Conservation (phyloP, 2,113 vertebrate genomes). For the Callionymus lyra region DNA sequence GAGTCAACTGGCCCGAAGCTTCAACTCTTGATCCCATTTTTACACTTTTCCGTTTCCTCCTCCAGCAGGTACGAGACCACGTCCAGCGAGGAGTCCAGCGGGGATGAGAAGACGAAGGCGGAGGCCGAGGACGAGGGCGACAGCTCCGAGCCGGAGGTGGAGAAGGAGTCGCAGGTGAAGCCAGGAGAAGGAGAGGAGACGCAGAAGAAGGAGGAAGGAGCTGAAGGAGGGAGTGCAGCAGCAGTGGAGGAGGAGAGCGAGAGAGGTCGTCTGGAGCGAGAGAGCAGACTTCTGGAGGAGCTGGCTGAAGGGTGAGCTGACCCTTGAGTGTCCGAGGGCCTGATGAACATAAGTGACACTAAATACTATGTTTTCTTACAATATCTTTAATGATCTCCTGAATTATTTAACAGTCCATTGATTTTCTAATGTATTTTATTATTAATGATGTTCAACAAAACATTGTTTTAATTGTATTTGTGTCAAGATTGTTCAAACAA, state of each 20-base stretch:
- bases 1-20: too few relatives aligned
- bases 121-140: slow-evolving; percentile 67
- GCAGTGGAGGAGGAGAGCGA: slow-evolving; percentile 31
- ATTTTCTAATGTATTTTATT: too few relatives aligned
- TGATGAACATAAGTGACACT: too few relatives aligned
- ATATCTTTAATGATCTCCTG: too few relatives aligned
- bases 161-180: slow-evolving; percentile 61
- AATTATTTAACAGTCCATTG: too few relatives aligned
- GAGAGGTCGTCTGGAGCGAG: slow-evolving; percentile 37
- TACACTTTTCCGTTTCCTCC: not conserved
- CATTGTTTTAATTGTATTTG: too few relatives aligned
- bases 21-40: too few relatives aligned
- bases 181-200: slow-evolving; percentile 53
- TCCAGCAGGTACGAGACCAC: slow-evolving; percentile 84
- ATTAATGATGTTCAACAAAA: too few relatives aligned
- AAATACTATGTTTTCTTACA: too few relatives aligned
- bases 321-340: too few relatives aligned
- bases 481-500: too few relatives aligned
- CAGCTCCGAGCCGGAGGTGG: slow-evolving; percentile 35
- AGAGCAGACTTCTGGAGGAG: slow-evolving; percentile 44
- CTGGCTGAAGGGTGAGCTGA: slow-evolving; percentile 59
- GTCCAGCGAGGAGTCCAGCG: slow-evolving; percentile 90
- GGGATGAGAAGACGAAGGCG: slow-evolving; percentile 76
- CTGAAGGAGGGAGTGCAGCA: slow-evolving; percentile 31
- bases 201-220: slow-evolving; percentile 32